phyloP scores from a whole-genome alignment of 2,797 vertebrate genomes.

The Enteromius radiatus region DNA sequence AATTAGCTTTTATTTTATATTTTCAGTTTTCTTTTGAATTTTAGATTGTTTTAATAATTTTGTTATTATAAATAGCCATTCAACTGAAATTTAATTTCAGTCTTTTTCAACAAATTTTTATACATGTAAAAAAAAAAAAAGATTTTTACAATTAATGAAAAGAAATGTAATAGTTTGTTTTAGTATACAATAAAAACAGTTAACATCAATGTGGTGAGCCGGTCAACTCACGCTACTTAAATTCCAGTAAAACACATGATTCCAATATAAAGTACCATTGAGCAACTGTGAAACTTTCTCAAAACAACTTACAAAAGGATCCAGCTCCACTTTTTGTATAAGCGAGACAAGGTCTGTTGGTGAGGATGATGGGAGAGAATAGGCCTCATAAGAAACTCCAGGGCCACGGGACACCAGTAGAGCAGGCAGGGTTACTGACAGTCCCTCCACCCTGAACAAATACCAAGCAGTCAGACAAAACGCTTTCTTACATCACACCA shows the following conservation, averaged over 20 bases:
- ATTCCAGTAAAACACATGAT: slow-evolving; percentile 14
- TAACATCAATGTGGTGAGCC: background rate
- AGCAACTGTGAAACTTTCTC: background rate
- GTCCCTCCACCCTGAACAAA: slow-evolving; percentile 79
- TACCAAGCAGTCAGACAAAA: slow-evolving; percentile 4
- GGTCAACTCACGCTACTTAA: background rate
- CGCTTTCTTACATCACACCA: background rate
- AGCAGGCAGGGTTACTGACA: slow-evolving; percentile 76
- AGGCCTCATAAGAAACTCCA: slow-evolving; percentile 60
- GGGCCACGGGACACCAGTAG: slow-evolving; percentile 79
- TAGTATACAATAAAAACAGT: background rate
- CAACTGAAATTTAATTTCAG: background rate
- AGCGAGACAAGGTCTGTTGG: slow-evolving; percentile 70
- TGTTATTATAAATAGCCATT: background rate
- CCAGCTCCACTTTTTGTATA: slow-evolving; percentile 75
- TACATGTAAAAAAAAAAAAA: background rate
- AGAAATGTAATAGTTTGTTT: background rate
- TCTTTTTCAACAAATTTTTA: background rate
- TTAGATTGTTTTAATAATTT: background rate
- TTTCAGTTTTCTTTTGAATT: background rate
- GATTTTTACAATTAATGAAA: background rate
- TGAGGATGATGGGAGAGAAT: slow-evolving; percentile 66
- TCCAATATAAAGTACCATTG: slow-evolving; percentile 7
- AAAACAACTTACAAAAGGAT: slow-evolving; percentile 82
- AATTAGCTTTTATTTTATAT: background rate